phyloP scores from a whole-genome alignment of 2,888 invertebrate species.

The Nomada goodeniana region DNA sequence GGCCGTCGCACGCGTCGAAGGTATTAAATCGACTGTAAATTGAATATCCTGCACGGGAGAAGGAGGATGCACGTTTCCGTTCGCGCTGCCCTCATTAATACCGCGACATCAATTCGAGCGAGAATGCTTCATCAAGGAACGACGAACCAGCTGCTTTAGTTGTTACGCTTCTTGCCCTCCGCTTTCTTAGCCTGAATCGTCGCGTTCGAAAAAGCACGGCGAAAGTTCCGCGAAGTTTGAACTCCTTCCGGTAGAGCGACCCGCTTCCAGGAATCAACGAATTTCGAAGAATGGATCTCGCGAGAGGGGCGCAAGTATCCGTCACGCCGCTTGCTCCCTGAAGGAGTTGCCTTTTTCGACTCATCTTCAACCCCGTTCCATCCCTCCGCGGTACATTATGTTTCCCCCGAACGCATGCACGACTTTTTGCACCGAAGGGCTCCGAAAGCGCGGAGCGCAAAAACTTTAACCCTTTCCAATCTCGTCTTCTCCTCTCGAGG shows the following conservation, averaged over 20 bases:
- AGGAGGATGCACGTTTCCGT: constrained; percentile 42
- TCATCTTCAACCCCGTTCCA: constrained; percentile 30
- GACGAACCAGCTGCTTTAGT: neutral
- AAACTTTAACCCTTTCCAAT: constrained; percentile 38
- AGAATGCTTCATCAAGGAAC: neutral
- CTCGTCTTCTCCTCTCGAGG: constrained; percentile 38
- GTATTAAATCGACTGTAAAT: constrained; percentile 25
- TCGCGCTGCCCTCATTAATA: neutral
- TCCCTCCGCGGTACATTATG: constrained; percentile 37
- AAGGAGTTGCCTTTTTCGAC: constrained; percentile 60
- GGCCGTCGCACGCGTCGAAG: neutral
- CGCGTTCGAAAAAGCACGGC: constrained; percentile 11
- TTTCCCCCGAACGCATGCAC: constrained; percentile 38
- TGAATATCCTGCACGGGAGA: constrained; percentile 24
- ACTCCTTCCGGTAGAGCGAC: constrained; percentile 57
- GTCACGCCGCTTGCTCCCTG: constrained; percentile 64
- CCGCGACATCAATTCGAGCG: constrained; percentile 26
- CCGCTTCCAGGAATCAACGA: constrained; percentile 48
- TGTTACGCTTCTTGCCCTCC: neutral
- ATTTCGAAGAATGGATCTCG: constrained; percentile 65
- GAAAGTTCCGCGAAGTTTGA: constrained; percentile 30
- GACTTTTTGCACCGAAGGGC: constrained; percentile 22
- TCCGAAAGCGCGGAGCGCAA: constrained; percentile 38
- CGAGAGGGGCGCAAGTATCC: constrained; percentile 45
- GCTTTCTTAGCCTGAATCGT: constrained; percentile 18